Conservation (phyloP, 2,888 invertebrate species). For the Heliconius sara region DNA sequence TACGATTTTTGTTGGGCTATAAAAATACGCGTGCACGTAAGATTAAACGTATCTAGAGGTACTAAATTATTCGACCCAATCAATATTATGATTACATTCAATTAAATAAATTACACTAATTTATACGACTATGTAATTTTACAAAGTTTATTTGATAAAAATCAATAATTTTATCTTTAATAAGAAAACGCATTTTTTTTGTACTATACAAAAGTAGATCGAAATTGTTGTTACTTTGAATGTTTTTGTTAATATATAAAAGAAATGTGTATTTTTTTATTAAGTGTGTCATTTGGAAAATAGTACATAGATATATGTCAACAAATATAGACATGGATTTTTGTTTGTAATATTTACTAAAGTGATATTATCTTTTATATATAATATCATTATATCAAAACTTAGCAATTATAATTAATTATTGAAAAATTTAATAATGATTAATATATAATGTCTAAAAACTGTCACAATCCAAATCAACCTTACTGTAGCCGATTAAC, state of each 20-base stretch:
- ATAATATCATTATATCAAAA: too few relatives aligned
- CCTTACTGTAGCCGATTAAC: background rate
- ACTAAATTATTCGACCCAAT: constrained; percentile 9
- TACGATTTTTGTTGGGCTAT: constrained; percentile 61
- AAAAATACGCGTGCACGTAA: constrained; percentile 51
- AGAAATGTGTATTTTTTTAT: background rate
- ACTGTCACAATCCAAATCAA: too few relatives aligned
- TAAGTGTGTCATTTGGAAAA: background rate
- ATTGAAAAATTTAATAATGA: too few relatives aligned
- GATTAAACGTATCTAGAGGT: constrained; percentile 25
- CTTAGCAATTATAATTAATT: too few relatives aligned
- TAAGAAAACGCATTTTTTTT: background rate
- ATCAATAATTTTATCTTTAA: background rate
- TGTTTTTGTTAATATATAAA: background rate
- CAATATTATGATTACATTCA: background rate
- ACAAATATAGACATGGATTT: background rate
- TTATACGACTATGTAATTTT: background rate
- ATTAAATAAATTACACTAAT: background rate
- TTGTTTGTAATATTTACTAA: background rate
- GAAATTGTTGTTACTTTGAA: background rate
- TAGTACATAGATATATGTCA: background rate
- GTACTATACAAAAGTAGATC: background rate
- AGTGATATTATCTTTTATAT: background rate
- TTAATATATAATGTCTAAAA: too few relatives aligned
- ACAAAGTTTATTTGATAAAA: background rate